A percentile compares a stretch with the other conserved stretches of the same genome.
Conservation (phyloP, 2,113 vertebrate genomes). For the Chaetodon auriga region DNA sequence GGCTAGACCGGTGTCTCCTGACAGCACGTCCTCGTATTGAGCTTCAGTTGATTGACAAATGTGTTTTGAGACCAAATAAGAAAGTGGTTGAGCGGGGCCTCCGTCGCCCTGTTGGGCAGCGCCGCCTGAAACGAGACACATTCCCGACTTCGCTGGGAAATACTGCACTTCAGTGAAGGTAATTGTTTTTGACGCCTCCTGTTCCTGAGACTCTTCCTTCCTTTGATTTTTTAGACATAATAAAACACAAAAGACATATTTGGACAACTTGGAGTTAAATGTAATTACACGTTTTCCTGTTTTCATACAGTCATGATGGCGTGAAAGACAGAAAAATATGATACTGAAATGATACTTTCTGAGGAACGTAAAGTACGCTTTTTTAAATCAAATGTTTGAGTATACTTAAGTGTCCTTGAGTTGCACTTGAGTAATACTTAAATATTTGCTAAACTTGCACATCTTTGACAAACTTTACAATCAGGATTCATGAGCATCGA, state of each 20-base stretch:
- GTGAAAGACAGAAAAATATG: not conserved
- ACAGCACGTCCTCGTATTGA: slow-evolving; percentile 33
- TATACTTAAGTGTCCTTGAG: too few species aligned
- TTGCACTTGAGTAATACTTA: too few species aligned
- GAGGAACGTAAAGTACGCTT: too few species aligned
- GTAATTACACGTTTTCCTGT: slow-evolving; percentile 55
- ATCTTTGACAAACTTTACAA: too few species aligned
- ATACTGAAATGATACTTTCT: too few species aligned
- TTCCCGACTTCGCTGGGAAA: slow-evolving; percentile 35
- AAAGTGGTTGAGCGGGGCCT: slow-evolving; percentile 10
- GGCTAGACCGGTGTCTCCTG: slow-evolving; percentile 29
- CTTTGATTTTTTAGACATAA: slow-evolving; percentile 18
- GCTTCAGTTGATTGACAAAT: slow-evolving; percentile 63
- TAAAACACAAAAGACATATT: slow-evolving; percentile 17
- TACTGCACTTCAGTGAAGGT: slow-evolving; percentile 40
- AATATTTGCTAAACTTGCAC: too few species aligned
- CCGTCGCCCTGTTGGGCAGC: not conserved
- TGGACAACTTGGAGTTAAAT: slow-evolving; percentile 1
- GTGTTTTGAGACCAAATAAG: slow-evolving; percentile 73
- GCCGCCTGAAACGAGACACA: not conserved
- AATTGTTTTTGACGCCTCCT: slow-evolving; percentile 43
- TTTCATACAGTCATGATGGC: slow-evolving; percentile 28
- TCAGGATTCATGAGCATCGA: too few species aligned
- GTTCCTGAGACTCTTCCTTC: not conserved
- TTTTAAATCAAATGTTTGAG: too few species aligned